Conservation (phyloP, 1,140 invertebrate species). For the Drosophila micromelanica region DNA sequence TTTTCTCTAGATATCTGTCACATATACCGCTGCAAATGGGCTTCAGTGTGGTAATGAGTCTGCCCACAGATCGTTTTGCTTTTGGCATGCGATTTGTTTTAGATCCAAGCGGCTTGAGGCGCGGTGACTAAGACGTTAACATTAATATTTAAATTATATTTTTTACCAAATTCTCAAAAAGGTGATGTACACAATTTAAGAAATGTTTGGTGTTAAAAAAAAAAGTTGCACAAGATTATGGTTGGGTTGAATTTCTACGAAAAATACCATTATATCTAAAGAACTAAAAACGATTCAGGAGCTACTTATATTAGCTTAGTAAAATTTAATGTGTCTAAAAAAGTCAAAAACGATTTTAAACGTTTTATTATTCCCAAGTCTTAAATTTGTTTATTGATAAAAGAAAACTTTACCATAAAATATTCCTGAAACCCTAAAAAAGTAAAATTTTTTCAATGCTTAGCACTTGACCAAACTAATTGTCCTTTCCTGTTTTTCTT, state of each 20-base stretch:
- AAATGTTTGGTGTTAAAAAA: slow-evolving; percentile 18
- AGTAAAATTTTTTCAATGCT: slow-evolving; percentile 29
- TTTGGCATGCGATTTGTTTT: slow-evolving; percentile 76
- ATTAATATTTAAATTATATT: slow-evolving; percentile 33
- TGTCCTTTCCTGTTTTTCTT: slow-evolving; percentile 32
- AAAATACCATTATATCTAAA: background rate
- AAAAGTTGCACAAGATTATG: background rate
- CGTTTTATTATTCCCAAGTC: too few relatives aligned
- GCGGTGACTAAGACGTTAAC: slow-evolving; percentile 47
- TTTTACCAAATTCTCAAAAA: slow-evolving; percentile 55
- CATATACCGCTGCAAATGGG: slow-evolving; percentile 69
- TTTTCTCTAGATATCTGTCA: slow-evolving; percentile 48
- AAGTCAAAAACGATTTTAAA: too few relatives aligned
- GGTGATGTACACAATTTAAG: slow-evolving; percentile 9
- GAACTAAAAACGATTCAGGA: background rate
- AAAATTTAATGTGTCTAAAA: too few relatives aligned
- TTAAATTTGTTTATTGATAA: too few relatives aligned
- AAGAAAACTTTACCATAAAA: background rate
- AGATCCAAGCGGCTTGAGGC: slow-evolving; percentile 70
- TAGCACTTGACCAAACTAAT: slow-evolving; percentile 32
- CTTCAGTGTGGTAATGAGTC: slow-evolving; percentile 72
- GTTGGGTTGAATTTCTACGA: background rate
- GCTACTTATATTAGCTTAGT: background rate
- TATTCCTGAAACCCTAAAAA: background rate
- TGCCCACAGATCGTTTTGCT: slow-evolving; percentile 72